Conservation (phyloP, 1,140 invertebrate genomes). For the Riptortus pedestris region DNA sequence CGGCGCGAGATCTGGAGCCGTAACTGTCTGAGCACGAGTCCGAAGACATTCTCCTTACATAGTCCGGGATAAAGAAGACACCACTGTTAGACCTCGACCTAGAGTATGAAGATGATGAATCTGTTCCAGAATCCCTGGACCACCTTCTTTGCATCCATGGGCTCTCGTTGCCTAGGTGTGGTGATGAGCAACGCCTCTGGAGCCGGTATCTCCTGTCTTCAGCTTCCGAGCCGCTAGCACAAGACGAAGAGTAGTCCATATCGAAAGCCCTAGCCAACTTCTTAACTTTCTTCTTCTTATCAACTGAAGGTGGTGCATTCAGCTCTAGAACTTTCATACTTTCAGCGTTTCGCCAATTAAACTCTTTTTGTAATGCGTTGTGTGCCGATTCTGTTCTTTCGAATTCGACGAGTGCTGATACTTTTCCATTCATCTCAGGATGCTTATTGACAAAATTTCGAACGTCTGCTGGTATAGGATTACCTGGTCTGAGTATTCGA, state of each 20-base stretch:
- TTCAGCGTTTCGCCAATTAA: constrained; percentile 36
- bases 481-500: constrained; percentile 71
- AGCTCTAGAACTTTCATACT: constrained; percentile 33
- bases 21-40: constrained; percentile 40
- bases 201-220: constrained; percentile 44
- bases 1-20: constrained; percentile 39
- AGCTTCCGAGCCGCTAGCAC: constrained; percentile 54
- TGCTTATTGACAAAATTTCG: constrained; percentile 80
- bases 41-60: constrained; percentile 38
- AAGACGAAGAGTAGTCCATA: constrained; percentile 44
- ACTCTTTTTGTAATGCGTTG: constrained; percentile 58
- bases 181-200: constrained; percentile 46
- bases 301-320: constrained; percentile 36
- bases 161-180: constrained; percentile 42
- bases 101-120: constrained; percentile 47
- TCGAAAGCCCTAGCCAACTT: constrained; percentile 32
- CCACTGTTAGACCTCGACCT: constrained; percentile 44
- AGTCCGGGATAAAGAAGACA: constrained; percentile 37
- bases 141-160: constrained; percentile 47
- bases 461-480: constrained; percentile 76
- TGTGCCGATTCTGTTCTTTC: constrained; percentile 73
- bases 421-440: constrained; percentile 69
- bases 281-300: constrained; percentile 39
- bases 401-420: constrained; percentile 83
- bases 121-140: constrained; percentile 46